Base-by-base conservation (phyloP, 2,113 vertebrate genomes). In the Epinephelus lanceolatus region DNA sequence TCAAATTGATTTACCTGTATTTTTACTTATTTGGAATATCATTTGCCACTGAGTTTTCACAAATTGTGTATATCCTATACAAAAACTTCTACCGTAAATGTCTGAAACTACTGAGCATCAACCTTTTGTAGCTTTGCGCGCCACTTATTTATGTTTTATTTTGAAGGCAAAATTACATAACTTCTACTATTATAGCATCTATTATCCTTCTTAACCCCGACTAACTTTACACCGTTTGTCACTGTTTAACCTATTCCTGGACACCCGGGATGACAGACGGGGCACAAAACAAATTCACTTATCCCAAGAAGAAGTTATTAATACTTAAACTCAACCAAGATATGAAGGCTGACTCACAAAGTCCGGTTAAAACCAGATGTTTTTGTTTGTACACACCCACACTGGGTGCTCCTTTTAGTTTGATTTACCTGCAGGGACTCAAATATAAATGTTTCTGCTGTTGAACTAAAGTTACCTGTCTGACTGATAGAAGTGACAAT, bases 121-220 rank as follows among this genome's bases (percentile, higher is more conserved):
- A 17, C 1, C 10, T n/a, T 9, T 19, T 14, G 37, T 25, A 40
- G 18, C 61, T 9, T 19, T 33, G 2, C 0, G 42, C 2, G 27
- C 37, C 19, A 47, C 7, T 6, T 13, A 0, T n/a, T 37, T 25
- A 5, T 21, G 12, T 9, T 87, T 83, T 88, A 88, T 72, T 88
- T 76, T 88, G 86, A 81, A 88, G 37, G 77, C 8, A 7, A 4
- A 37, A 21, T 83, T 45, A 56, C 37, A 27, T 66, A 49, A 57
- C 42, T 25, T 10, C n/a, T 18, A n/a, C 6, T 21, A 23, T 47
- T 15, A 40, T 17, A 30, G 12, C 0, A 8, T 45, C 18, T 52
- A 13, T 33, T 12, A 47, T 67, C 37, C 57, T 30, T 27, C 51
- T 40, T 55, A 11, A 74, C 14, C 45, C n/a, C 17, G 4, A 40